Percentiles rank a stretch among this genome's conserved stretches.
Conservation (phyloP, 2,113 vertebrate genomes). For the Tragulus kanchil region DNA sequence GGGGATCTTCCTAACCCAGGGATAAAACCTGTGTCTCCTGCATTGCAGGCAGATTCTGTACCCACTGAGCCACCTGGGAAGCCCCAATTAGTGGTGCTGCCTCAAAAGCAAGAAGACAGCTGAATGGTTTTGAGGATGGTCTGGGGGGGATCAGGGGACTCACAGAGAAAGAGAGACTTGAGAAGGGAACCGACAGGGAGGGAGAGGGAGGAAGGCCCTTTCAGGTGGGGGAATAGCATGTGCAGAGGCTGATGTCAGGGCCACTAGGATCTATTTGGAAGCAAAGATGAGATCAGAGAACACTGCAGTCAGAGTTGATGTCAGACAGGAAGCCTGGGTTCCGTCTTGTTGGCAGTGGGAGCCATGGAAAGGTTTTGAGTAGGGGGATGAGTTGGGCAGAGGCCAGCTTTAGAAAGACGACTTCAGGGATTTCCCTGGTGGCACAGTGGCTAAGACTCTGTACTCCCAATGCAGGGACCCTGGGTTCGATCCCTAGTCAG, state of each 20-base stretch:
- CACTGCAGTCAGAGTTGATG: not conserved
- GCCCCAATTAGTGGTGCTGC: not conserved
- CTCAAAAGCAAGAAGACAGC: not conserved
- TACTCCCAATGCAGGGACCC: not conserved
- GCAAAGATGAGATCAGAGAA: not conserved
- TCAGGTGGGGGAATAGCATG: not conserved
- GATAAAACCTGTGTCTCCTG: not conserved
- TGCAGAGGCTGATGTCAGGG: not conserved
- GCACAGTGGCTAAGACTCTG: not conserved
- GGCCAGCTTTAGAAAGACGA: not conserved
- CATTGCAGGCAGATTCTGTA: not conserved
- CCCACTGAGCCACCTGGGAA: not conserved
- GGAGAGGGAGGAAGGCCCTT: not conserved
- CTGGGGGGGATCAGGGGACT: not conserved
- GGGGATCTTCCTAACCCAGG: not conserved
- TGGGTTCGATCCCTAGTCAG: not conserved
- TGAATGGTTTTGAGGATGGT: not conserved
- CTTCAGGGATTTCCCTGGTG: not conserved
- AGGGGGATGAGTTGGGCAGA: constrained; percentile 11
- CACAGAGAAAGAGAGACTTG: not conserved
- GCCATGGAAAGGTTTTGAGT: not conserved
- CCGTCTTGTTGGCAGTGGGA: not conserved
- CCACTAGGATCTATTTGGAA: not conserved
- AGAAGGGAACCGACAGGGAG: not conserved
- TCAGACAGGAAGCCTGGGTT: not conserved